Evolutionary conservation across 2,888 invertebrate species (phyloP).

Genomic region (Acanthosepion lycidas): DNA sequence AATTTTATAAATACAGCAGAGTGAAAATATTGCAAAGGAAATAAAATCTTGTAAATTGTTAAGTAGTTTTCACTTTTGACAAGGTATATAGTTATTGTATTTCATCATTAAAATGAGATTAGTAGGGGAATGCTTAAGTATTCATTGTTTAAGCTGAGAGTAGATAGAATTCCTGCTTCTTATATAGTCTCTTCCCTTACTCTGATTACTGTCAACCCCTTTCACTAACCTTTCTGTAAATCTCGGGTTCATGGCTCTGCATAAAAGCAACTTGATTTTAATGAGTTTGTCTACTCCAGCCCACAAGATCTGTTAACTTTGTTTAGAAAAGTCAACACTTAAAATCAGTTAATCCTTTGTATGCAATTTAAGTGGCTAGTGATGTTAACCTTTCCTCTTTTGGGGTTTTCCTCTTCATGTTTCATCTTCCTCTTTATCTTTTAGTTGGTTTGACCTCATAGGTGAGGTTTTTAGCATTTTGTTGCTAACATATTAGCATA

Average conservation of each 20-base stretch:
- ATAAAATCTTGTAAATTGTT: no score
- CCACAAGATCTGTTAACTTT: background rate
- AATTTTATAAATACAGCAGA: no score
- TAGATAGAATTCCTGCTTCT: no score
- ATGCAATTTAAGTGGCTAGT: background rate
- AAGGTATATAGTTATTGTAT: no score
- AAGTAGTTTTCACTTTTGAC: no score
- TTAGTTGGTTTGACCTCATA: background rate
- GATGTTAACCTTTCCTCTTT: background rate
- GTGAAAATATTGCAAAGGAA: no score
- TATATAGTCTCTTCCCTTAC: no score
- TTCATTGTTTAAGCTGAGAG: no score
- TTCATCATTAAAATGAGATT: no score
- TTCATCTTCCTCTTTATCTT: background rate
- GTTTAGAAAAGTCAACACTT: slow-evolving; percentile 9
- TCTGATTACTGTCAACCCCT: no score
- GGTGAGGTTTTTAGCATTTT: background rate
- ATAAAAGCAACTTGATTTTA: background rate
- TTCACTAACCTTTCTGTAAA: background rate
- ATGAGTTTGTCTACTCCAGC: background rate
- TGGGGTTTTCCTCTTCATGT: background rate
- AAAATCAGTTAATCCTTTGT: background rate
- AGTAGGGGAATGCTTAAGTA: no score
- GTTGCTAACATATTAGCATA: background rate
- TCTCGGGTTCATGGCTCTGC: background rate